Evolutionary conservation across 37 sponge, comb jelly and placozoan genomes (phyloP).

Genomic region (Hexactinellida sp.): DNA sequence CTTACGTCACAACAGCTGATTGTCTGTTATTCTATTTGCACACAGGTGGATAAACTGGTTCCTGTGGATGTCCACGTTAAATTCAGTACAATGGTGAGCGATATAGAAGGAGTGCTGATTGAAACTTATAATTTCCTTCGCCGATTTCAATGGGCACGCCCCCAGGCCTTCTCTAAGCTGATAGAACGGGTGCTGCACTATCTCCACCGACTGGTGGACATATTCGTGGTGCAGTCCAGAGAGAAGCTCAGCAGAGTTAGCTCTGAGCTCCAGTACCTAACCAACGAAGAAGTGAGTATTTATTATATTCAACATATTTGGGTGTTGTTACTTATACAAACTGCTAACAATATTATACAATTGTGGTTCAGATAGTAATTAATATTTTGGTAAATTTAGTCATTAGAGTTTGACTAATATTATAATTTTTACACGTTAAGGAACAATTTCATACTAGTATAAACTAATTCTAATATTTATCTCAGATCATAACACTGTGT

Average conservation of each 20-base stretch:
- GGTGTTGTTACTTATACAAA: too few relatives aligned
- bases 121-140: not conserved
- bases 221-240: not conserved
- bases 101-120: not conserved
- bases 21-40: too few relatives aligned
- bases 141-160: not conserved
- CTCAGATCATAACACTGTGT: not conserved
- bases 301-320: too few relatives aligned
- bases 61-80: not conserved
- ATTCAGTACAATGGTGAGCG: not conserved
- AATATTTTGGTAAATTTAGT: too few relatives aligned
- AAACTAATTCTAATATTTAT: not conserved
- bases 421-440: too few relatives aligned
- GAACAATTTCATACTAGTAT: too few relatives aligned
- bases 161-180: not conserved
- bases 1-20: too few relatives aligned
- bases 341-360: too few relatives aligned
- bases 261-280: not conserved
- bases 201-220: not conserved
- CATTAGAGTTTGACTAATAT: too few relatives aligned
- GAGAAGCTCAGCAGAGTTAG: not conserved
- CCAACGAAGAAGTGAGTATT: not conserved
- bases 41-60: not conserved
- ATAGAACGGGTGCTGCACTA: constrained; percentile 12
- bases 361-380: too few relatives aligned